Evolutionary conservation across 2,113 vertebrate species (phyloP), one percentile per base, ranked within the genome.

Genomic region (Halichoerus grypus): DNA sequence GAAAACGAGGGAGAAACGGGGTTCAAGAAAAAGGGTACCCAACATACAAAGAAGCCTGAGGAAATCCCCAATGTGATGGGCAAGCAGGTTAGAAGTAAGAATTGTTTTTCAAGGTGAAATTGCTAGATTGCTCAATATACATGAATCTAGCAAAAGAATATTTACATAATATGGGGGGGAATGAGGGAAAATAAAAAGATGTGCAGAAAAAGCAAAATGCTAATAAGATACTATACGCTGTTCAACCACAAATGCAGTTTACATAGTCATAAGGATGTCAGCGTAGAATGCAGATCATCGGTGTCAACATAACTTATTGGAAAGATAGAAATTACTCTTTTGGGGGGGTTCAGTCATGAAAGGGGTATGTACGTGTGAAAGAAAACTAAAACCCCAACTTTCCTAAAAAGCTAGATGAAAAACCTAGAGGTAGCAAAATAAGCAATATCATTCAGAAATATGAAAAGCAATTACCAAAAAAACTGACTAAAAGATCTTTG

Each of bases 111-210:
- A 51, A 90, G 57, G 28, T 61, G 24, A 84, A 96, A 90, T 31
- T 36, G 16, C 36, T 14, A 76, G 2, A 42, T 9, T 72, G 4
- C 24, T 46, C 36, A 88, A 84, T 33, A 65, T 67, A 77, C 7
- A 24, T 15, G 31, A 94, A 46, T 57, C 84, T 49, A 93, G 10
- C 14, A 61, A 59, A 91, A 82, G 16, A 31, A 33, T n/a, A 61
- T 19, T 76, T 81, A 85, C 3, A 77, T 24, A 67, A 94, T 28
- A 0, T 31, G 9, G 36, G 4, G 4, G 53, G 22, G 63, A 77
- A 28, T 88, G 81, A 74, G 24, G 81, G 46, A 88, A 76, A 88
- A 91, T n/a, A 36, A 61, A 87, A 93, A 85, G n/a, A 53, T 14
- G 5, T 69, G 1, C 2, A 83, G 21, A 7, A 79, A 85, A 74